Evolutionary conservation across 2,113 vertebrate species (phyloP).

Genomic region (Pseudorasbora parva): DNA sequence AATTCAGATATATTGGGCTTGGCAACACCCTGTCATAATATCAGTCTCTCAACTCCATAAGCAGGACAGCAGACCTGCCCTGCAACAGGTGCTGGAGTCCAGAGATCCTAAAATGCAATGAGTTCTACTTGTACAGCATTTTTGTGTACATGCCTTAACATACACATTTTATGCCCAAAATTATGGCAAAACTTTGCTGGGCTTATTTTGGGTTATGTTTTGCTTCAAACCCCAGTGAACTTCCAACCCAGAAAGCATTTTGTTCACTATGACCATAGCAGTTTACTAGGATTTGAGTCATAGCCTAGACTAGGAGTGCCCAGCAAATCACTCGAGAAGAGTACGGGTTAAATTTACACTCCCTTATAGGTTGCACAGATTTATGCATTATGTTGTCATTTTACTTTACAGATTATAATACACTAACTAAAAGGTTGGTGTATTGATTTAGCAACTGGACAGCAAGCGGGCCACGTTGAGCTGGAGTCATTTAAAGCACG

Average conservation of each 20-base stretch:
- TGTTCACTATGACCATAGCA: neutral
- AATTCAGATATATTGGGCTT: neutral
- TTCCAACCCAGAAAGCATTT: neutral
- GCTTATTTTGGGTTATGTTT: neutral
- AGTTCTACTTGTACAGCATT: neutral
- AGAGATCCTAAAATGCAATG: neutral
- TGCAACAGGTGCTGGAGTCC: constrained; percentile 30
- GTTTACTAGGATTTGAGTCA: neutral
- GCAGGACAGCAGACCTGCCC: neutral
- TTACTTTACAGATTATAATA: neutral
- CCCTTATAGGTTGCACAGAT: neutral
- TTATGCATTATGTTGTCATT: neutral
- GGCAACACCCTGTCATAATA: neutral
- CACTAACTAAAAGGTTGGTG: neutral
- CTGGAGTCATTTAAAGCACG: constrained; percentile 26
- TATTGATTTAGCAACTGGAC: neutral
- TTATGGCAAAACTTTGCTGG: neutral
- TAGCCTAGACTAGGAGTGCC: neutral
- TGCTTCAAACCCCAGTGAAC: neutral
- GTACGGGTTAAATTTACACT: neutral
- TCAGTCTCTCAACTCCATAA: neutral
- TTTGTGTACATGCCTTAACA: neutral
- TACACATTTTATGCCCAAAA: neutral
- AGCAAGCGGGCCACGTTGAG: constrained; percentile 26
- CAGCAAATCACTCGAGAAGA: neutral